Evolutionary conservation across 2,113 vertebrate genomes (phyloP).

Genomic region (Silurus asotus): DNA sequence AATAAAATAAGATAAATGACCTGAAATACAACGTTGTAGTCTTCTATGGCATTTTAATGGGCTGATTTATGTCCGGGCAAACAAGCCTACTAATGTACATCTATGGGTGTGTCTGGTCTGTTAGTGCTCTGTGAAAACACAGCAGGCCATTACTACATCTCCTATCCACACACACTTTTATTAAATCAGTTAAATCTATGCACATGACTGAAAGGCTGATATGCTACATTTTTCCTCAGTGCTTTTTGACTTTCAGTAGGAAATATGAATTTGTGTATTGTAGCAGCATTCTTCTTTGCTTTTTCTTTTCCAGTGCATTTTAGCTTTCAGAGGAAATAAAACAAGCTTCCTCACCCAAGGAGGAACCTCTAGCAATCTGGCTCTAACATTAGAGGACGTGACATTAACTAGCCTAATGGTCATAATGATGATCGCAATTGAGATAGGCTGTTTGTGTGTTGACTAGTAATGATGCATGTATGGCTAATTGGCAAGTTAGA

Average conservation of each 20-base stretch:
- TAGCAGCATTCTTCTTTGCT: not conserved
- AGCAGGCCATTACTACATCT: conserved; percentile 1
- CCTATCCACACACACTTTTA: not conserved
- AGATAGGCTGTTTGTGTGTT: not conserved
- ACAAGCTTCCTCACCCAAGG: not conserved
- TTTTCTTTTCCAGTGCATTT: not conserved
- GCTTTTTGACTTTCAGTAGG: not conserved
- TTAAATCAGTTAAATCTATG: not conserved
- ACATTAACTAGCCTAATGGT: conserved; percentile 15
- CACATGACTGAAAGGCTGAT: not conserved
- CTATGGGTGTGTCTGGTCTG: not conserved
- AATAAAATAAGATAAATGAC: not conserved
- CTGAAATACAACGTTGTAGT: too few relatives aligned
- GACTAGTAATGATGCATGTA: not conserved
- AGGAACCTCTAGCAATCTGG: not conserved
- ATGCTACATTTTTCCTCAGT: not conserved
- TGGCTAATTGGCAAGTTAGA: not conserved
- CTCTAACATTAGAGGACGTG: not conserved
- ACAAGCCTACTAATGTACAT: not conserved
- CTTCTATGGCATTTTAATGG: not conserved
- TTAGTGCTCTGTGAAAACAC: not conserved
- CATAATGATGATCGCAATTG: not conserved
- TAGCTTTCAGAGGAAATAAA: not conserved
- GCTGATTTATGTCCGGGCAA: not conserved
- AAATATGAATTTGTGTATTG: not conserved